phyloP scores from a whole-genome alignment of 2,888 invertebrate species.

The Ptychoptera contaminata region DNA sequence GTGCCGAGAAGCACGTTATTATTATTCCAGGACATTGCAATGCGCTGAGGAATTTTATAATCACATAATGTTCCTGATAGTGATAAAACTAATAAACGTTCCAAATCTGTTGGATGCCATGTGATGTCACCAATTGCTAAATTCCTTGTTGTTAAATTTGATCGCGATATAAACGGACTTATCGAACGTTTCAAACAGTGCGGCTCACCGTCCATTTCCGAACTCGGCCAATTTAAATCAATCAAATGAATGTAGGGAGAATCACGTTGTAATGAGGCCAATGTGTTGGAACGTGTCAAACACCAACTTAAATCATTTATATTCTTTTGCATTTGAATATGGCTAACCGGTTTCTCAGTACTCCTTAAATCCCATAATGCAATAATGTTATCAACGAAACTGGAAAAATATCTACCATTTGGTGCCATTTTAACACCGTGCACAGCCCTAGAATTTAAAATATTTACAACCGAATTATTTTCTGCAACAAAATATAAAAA shows the following conservation, averaged over 20 bases:
- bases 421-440: conserved; percentile 70
- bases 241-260: conserved; percentile 60
- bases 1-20: conserved; percentile 18
- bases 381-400: conserved; percentile 65
- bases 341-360: conserved; percentile 66
- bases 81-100: conserved; percentile 24
- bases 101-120: conserved; percentile 70
- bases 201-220: conserved; percentile 55
- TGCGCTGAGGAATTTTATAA: conserved; percentile 23
- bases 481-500: conserved; percentile 39
- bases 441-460: conserved; percentile 64
- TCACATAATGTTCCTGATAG: conserved; percentile 23
- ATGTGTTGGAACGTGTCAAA: conserved; percentile 68
- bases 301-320: conserved; percentile 74
- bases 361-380: conserved; percentile 79
- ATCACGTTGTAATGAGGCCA: conserved; percentile 71
- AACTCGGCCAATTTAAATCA: conserved; percentile 66
- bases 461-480: conserved; percentile 37
- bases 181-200: conserved; percentile 57
- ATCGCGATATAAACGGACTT: conserved; percentile 19
- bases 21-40: conserved; percentile 24
- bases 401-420: conserved; percentile 64
- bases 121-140: conserved; percentile 54
- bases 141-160: conserved; percentile 9
- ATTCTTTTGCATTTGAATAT: conserved; percentile 47